A percentile compares a stretch with the other conserved stretches of the same genome.
These are phyloP conservation scores for Anseranas semipalmata DNA, from an alignment of 2,113 vertebrate species.

Conservation along the genomic window DNA sequence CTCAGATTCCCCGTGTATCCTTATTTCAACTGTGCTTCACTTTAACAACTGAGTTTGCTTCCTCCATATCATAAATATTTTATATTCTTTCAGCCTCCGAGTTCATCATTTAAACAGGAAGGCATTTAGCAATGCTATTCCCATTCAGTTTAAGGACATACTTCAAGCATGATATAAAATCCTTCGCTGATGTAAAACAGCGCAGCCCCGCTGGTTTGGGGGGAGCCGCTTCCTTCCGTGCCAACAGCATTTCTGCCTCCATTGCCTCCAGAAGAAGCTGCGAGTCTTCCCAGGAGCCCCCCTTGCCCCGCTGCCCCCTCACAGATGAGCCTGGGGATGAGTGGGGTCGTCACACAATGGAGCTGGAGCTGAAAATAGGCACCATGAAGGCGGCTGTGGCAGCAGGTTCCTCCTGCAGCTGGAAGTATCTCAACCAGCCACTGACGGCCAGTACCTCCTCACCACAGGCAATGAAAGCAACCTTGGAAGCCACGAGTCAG, in stretches of 20 bases:
- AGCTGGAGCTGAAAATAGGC: not conserved
- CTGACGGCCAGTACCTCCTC: not conserved
- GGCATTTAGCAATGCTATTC: conserved; percentile 2
- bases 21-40: conserved; percentile 51
- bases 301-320: not conserved
- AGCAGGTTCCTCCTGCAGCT: not conserved
- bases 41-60: not conserved
- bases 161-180: not conserved
- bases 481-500: not conserved
- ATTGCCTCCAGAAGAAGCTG: not conserved
- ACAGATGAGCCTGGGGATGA: not conserved
- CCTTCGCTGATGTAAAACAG: not conserved
- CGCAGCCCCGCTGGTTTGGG: not conserved
- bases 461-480: not conserved
- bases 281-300: not conserved
- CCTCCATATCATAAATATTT: conserved; percentile 44
- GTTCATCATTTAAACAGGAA: conserved; percentile 48
- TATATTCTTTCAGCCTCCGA: not conserved
- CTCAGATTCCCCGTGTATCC: conserved; percentile 41
- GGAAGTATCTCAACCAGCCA: not conserved
- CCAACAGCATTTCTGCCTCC: not conserved
- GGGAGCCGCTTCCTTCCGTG: not conserved
- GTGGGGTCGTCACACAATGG: not conserved
- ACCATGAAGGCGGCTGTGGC: not conserved
- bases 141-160: not conserved